Percentiles rank a stretch among this genome's conserved stretches.
Conservation (phyloP, 2,113 vertebrate genomes). For the Tapirus terrestris region DNA sequence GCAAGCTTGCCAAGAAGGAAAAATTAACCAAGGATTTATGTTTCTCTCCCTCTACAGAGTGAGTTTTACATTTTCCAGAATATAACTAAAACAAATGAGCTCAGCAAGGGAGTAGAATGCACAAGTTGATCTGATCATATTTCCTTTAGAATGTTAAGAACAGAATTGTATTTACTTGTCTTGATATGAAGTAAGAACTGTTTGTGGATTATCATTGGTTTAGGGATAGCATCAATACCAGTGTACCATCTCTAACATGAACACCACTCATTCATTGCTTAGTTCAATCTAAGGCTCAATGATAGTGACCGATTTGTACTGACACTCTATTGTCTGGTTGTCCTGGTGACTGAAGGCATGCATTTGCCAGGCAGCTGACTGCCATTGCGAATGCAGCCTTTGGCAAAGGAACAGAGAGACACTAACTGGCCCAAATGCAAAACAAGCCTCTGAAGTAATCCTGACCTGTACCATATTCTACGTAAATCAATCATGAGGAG, state of each 20-base stretch:
- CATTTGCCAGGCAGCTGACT: slow-evolving; percentile 16
- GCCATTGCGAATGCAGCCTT: not conserved
- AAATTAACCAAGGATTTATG: not conserved
- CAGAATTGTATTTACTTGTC: not conserved
- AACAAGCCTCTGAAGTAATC: not conserved
- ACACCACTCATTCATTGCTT: not conserved
- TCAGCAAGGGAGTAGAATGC: not conserved
- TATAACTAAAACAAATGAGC: not conserved
- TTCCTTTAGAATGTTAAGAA: not conserved
- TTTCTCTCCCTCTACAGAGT: not conserved
- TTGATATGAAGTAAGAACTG: not conserved
- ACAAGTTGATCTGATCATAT: not conserved
- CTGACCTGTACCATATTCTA: not conserved
- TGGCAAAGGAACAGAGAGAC: not conserved
- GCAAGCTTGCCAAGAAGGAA: not conserved
- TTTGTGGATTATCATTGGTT: not conserved
- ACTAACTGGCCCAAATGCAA: not conserved
- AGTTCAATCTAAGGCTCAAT: not conserved
- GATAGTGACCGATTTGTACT: not conserved
- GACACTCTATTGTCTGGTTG: slow-evolving; percentile 21
- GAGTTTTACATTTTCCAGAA: not conserved
- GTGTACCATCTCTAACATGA: not conserved
- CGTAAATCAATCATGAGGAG: not conserved
- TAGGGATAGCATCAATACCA: not conserved
- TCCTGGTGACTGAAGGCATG: not conserved